phyloP scores from a whole-genome alignment of 2,888 invertebrate genomes.

The Amphipoea lucens region DNA sequence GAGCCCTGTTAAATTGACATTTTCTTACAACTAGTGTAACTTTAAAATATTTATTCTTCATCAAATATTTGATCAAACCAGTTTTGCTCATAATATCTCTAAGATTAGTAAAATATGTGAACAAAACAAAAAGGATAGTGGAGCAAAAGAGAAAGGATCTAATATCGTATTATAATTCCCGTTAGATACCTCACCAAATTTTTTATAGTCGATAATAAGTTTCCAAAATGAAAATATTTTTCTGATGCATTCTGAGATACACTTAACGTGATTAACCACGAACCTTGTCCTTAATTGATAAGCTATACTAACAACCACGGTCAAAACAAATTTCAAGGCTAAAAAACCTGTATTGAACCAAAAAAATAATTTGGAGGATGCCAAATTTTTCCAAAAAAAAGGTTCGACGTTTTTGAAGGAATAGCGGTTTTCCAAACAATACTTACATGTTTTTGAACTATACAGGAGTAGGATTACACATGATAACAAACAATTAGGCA shows the following conservation, averaged over 20 bases:
- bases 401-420: not conserved
- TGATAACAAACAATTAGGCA: constrained; percentile 75
- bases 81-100: constrained; percentile 3
- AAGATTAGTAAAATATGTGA: constrained; percentile 15
- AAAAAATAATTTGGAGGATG: constrained; percentile 60
- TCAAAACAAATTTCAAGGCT: constrained; percentile 70
- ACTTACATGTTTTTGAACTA: constrained; percentile 83
- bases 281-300: constrained; percentile 72
- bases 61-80: constrained; percentile 19
- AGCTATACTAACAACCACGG: constrained; percentile 62
- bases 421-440: constrained; percentile 32
- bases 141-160: constrained; percentile 73
- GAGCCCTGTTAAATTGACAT: too few species aligned
- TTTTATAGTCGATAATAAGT: constrained; percentile 12
- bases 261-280: constrained; percentile 47
- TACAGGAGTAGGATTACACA: constrained; percentile 76
- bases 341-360: constrained; percentile 64
- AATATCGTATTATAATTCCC: constrained; percentile 37
- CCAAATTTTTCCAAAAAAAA: constrained; percentile 48
- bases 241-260: constrained; percentile 51
- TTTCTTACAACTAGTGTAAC: too few species aligned
- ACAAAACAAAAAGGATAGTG: constrained; percentile 57
- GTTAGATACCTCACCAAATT: constrained; percentile 34
- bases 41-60: not conserved
- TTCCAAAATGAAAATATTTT: constrained; percentile 47